These are phyloP conservation scores for Tetanocera ferruginea DNA, from an alignment of 2,888 invertebrate genomes.

Conservation along the genomic window DNA sequence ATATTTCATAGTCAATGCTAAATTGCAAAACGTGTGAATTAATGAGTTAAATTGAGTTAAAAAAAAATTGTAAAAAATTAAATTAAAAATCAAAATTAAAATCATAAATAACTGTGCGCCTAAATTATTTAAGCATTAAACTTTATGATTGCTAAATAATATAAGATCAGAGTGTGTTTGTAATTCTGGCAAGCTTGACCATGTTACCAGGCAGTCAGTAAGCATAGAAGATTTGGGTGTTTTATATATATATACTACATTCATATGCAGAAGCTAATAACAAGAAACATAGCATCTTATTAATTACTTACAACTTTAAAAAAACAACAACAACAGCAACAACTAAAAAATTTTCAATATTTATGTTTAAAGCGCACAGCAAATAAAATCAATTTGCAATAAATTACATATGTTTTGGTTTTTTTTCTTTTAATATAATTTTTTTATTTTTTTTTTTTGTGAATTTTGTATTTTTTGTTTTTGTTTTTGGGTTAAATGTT, in stretches of 20 bases:
- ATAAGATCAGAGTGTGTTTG: too few species aligned
- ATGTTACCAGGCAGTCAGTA: not conserved
- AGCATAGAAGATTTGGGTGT: too few species aligned
- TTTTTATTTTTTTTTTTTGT: slow-evolving; percentile 58
- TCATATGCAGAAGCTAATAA: not conserved
- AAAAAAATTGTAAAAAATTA: not conserved
- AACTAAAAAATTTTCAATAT: not conserved
- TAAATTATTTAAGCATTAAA: too few species aligned
- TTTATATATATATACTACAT: not conserved
- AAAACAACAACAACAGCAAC: not conserved
- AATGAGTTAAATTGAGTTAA: not conserved
- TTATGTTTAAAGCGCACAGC: not conserved
- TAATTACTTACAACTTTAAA: not conserved
- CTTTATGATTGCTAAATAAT: too few species aligned
- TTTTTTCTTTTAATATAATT: slow-evolving; percentile 32
- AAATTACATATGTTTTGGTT: slow-evolving; percentile 12
- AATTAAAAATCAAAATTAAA: not conserved
- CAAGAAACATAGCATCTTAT: not conserved
- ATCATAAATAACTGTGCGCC: not conserved
- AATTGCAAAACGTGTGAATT: not conserved
- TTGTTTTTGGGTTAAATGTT: too few species aligned
- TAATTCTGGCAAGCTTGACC: not conserved
- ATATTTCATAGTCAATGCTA: not conserved
- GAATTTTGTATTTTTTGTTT: too few species aligned
- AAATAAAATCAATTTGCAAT: slow-evolving; percentile 26